Base-by-base conservation (phyloP, 2,113 vertebrate genomes). In the Bettongia penicillata region DNA sequence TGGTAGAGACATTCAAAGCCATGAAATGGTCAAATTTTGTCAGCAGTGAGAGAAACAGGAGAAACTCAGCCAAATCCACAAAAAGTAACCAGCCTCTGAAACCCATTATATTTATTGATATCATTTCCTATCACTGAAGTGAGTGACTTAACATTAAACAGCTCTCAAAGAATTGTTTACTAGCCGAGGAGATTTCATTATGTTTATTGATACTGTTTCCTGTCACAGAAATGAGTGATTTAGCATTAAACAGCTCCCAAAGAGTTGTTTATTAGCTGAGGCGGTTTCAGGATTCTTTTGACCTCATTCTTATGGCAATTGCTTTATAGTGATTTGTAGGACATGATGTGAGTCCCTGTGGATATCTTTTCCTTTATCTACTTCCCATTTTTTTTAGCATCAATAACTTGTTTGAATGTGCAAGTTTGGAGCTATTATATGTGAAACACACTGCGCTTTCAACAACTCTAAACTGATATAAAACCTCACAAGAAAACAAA, bases 1-100 rank as follows among this genome's bases (percentile, higher is more conserved):
- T 91, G 77, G 94, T 84, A 48, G 92, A 68, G 77, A 90, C 50
- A 95, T 95, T 95, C 93, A 96, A 47, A 94, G 43, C 77, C 53
- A 91, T 26, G 57, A 77, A 96, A 92, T 52, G 57, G 92, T 94
- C 93, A 93, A 53, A 97, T 97, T 94, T 91, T 53, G 68, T 90
- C 95, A 95, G 89, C 91, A 90, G 68, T 91, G 92, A 89, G 90
- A 90, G 96, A 97, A 7, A 23, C 19, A 43, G 68, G 19, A n/a
- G 31, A 68, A 68, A 68, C 26, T 61, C n/a, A 84, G 68, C 16
- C 68, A 84, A 43, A 43, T 77, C 37, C 14, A 19, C 37, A 77
- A 77, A 53, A 77, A n/a, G n/a, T 77, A 77, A 77, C 16, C 14
- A 77, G 61, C 61, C 37, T 77, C 61, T n/a, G 61, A 77, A 77